A percentile compares a stretch with the other conserved stretches of the same genome.
phyloP scores from a whole-genome alignment of 2,113 vertebrate species.

The Serinus canaria region DNA sequence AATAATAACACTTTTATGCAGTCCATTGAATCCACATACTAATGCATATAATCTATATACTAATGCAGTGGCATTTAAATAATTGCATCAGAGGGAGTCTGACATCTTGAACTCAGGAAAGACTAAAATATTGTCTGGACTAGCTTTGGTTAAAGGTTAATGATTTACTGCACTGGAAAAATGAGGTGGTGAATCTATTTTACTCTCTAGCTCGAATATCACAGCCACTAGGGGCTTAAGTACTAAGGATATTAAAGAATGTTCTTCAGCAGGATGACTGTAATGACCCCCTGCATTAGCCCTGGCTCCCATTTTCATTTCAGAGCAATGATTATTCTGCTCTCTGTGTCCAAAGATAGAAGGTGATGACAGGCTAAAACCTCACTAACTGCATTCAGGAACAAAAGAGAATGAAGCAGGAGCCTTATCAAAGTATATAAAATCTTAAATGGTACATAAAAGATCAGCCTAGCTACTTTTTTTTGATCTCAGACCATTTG shows the following conservation, averaged over 20 bases:
- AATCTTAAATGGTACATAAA: slow-evolving; percentile 38
- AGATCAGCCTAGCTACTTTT: slow-evolving; percentile 11
- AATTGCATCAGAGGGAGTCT: slow-evolving; percentile 5
- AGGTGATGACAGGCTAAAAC: slow-evolving; percentile 35
- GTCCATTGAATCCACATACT: slow-evolving; percentile 8
- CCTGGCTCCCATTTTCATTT: slow-evolving; percentile 43
- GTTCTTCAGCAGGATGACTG: slow-evolving; percentile 10
- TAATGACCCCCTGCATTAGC: slow-evolving; percentile 52
- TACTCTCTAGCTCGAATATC: background rate
- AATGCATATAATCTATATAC: slow-evolving; percentile 18
- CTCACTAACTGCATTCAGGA: slow-evolving; percentile 2
- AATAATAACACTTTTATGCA: background rate
- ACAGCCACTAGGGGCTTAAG: background rate
- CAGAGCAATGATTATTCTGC: slow-evolving; percentile 12
- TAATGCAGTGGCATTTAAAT: slow-evolving; percentile 41
- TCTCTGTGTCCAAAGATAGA: slow-evolving; percentile 9
- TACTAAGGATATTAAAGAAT: slow-evolving; percentile 33
- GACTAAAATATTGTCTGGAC: slow-evolving; percentile 5
- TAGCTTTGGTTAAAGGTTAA: slow-evolving; percentile 31
- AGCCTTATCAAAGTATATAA: slow-evolving; percentile 22
- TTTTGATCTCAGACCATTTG: background rate
- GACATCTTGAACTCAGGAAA: slow-evolving; percentile 10
- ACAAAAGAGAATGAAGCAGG: background rate
- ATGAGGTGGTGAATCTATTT: slow-evolving; percentile 1
- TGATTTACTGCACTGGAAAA: slow-evolving; percentile 13